These are phyloP conservation scores for Rhynchonycteris naso DNA, from an alignment of 2,797 vertebrate species.

Conservation along the genomic window DNA sequence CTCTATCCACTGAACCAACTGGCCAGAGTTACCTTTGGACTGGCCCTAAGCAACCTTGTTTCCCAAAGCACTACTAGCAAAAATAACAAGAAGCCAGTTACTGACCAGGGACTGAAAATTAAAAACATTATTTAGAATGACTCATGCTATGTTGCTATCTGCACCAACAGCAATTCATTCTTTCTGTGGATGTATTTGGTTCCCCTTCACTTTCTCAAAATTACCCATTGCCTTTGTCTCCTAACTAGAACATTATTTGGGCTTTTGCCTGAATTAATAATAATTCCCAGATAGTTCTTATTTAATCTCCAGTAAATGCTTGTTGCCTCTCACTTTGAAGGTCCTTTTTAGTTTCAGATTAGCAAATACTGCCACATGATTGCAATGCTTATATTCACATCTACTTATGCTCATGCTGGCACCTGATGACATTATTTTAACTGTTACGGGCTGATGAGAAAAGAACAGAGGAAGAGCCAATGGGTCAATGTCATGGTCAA, in stretches of 20 bases:
- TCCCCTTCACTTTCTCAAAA: not conserved
- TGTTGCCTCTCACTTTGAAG: not conserved
- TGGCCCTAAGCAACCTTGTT: not conserved
- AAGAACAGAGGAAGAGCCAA: not conserved
- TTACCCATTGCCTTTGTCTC: not conserved
- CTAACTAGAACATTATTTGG: not conserved
- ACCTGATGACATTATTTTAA: not conserved
- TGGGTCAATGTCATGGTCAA: not conserved
- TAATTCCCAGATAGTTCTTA: not conserved
- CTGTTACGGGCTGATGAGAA: not conserved
- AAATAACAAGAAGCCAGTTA: not conserved
- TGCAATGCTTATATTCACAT: not conserved
- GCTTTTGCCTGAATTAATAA: not conserved
- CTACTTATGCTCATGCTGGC: not conserved
- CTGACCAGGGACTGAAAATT: not conserved
- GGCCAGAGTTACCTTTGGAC: not conserved
- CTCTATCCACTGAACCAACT: too few relatives aligned
- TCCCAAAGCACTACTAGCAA: not conserved
- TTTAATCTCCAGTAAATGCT: not conserved
- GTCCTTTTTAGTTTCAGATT: not conserved
- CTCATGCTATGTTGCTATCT: not conserved
- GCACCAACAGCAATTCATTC: not conserved
- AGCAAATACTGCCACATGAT: accelerated
- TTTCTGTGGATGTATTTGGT: not conserved
- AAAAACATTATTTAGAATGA: not conserved